phyloP scores from a whole-genome alignment of 1,140 invertebrate genomes.

The Drosophila serrata region DNA sequence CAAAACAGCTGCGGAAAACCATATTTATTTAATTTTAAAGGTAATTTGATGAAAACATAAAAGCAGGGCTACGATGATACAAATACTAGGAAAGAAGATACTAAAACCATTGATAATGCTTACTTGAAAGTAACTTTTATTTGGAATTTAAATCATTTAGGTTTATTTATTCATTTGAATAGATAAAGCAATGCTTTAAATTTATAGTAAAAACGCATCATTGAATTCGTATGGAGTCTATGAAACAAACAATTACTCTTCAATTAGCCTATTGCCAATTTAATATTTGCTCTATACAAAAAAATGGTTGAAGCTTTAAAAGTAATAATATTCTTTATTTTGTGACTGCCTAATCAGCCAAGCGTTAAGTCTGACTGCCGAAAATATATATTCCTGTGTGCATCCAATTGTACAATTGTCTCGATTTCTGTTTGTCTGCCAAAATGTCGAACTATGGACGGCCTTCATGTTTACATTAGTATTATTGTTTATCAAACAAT shows the following conservation, averaged over 20 bases:
- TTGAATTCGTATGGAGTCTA: not conserved
- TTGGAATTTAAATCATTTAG: not conserved
- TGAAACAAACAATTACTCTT: not conserved
- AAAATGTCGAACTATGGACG: constrained; percentile 49
- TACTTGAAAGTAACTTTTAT: not conserved
- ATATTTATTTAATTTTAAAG: constrained; percentile 16
- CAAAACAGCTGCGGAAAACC: not conserved
- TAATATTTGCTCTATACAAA: not conserved
- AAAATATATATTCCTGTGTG: constrained; percentile 54
- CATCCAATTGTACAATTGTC: constrained; percentile 50
- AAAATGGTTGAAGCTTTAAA: not conserved
- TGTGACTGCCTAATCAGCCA: constrained; percentile 30
- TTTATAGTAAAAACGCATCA: not conserved
- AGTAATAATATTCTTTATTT: constrained; percentile 20
- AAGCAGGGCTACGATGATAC: not conserved
- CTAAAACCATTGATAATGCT: too few species aligned
- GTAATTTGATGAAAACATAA: not conserved
- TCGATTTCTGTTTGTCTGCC: constrained; percentile 59
- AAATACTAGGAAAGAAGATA: not conserved
- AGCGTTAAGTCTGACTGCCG: constrained; percentile 29
- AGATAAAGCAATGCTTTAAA: not conserved
- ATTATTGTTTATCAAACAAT: constrained; percentile 62
- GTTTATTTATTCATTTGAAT: not conserved
- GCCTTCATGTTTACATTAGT: constrained; percentile 51
- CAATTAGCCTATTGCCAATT: not conserved